Percentiles rank a stretch among this genome's conserved stretches.
These are phyloP conservation scores for Macrosoma leucophasiata DNA, from an alignment of 2,888 invertebrate species.

Conservation along the genomic window DNA sequence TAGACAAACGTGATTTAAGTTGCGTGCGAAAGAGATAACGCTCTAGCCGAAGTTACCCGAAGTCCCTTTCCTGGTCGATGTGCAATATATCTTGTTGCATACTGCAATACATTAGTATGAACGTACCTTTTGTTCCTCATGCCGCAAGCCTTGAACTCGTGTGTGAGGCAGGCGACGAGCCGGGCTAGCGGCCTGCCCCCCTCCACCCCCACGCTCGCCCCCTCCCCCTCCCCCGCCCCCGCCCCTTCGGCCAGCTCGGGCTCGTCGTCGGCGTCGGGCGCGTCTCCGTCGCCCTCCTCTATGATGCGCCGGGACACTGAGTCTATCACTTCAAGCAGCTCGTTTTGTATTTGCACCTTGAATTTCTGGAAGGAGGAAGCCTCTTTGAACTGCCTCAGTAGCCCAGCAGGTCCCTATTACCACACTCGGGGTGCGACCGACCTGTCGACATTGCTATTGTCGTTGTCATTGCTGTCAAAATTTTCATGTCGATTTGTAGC, in stretches of 20 bases:
- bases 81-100: too few species aligned
- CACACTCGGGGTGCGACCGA: too few species aligned
- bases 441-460: too few species aligned
- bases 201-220: constrained; percentile 34
- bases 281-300: constrained; percentile 68
- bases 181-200: constrained; percentile 51
- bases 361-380: constrained; percentile 79
- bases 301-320: constrained; percentile 86
- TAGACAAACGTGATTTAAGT: too few species aligned
- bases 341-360: constrained; percentile 88
- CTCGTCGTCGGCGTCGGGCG: constrained; percentile 60
- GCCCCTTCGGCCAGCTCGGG: constrained; percentile 44
- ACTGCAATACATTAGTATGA: too few species aligned
- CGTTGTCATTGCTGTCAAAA: too few species aligned
- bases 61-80: too few species aligned
- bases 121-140: constrained; percentile 54
- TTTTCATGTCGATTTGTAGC: too few species aligned
- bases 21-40: too few species aligned
- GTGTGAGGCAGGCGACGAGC: constrained; percentile 46
- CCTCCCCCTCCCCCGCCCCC: constrained; percentile 41
- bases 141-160: constrained; percentile 58
- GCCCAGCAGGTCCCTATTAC: too few species aligned
- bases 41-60: too few species aligned
- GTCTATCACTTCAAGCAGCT: constrained; percentile 86
- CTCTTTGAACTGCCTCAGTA: constrained; percentile 90